A percentile compares a stretch with the other conserved stretches of the same genome.
These are phyloP conservation scores for Epizoanthus ramosus DNA, from an alignment of 92 coral and sea anemone genomes.

Conservation along the genomic window DNA sequence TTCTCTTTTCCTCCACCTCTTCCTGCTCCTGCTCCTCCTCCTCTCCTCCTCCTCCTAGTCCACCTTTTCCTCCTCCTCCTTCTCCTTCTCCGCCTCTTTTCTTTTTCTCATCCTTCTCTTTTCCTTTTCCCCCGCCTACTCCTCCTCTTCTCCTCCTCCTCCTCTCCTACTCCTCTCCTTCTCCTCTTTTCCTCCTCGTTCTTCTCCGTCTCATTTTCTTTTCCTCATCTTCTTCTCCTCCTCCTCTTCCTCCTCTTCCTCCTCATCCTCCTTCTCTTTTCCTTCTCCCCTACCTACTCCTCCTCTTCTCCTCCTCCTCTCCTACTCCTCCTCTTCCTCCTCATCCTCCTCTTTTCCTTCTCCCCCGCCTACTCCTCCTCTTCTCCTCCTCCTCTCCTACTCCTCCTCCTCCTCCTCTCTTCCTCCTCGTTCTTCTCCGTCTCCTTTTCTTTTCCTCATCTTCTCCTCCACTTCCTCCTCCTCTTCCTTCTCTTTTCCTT, in stretches of 20 bases:
- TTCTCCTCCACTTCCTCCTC: neutral
- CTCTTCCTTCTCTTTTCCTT: neutral
- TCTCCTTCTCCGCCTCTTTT: neutral
- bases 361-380: neutral
- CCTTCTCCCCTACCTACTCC: neutral
- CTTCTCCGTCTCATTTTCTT: neutral
- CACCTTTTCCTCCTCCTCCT: neutral
- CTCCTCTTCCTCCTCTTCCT: neutral
- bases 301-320: neutral
- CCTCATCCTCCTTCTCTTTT: neutral
- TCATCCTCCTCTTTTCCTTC: neutral
- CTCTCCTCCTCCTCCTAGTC: too few species aligned
- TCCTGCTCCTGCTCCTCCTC: neutral
- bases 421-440: neutral
- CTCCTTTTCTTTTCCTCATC: neutral
- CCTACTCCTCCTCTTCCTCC: neutral
- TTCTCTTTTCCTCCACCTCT: neutral
- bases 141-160: neutral
- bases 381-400: neutral
- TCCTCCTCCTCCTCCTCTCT: neutral
- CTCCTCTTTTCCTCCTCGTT: too few species aligned
- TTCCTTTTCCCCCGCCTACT: neutral
- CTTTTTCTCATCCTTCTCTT: neutral
- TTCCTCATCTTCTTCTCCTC: neutral
- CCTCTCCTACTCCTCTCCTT: too few species aligned